Conservation (phyloP, 2,113 vertebrate genomes). For the Oncorhynchus nerka region DNA sequence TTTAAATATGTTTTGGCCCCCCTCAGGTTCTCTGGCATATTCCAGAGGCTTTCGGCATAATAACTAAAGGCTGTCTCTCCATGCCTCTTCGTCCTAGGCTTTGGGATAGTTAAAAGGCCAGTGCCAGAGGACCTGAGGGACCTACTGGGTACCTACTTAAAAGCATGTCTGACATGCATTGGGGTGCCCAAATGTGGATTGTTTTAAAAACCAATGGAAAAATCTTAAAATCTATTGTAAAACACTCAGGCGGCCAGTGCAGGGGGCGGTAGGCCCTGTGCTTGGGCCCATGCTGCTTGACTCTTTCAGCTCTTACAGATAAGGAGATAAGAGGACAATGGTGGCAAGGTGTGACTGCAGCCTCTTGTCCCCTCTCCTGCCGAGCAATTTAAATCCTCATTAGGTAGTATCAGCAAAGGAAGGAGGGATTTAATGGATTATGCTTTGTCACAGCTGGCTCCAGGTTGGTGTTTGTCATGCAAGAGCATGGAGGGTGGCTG, state of each 20-base stretch:
- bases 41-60: too few relatives aligned
- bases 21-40: too few relatives aligned
- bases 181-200: too few relatives aligned
- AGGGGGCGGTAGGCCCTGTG: slow-evolving; percentile 64
- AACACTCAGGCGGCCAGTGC: slow-evolving; percentile 26
- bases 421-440: slow-evolving; percentile 74
- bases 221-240: too few relatives aligned
- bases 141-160: too few relatives aligned
- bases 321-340: slow-evolving; percentile 72
- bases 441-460: slow-evolving; percentile 77
- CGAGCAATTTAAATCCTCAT: slow-evolving; percentile 73
- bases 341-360: slow-evolving; percentile 70
- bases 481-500: slow-evolving; percentile 53
- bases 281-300: slow-evolving; percentile 68
- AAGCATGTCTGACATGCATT: too few relatives aligned
- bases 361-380: slow-evolving; percentile 61
- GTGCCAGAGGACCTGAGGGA: too few relatives aligned
- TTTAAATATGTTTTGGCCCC: too few relatives aligned
- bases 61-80: too few relatives aligned
- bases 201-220: too few relatives aligned
- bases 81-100: too few relatives aligned
- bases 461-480: slow-evolving; percentile 78
- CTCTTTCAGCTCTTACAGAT: slow-evolving; percentile 76
- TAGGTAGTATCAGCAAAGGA: slow-evolving; percentile 77
- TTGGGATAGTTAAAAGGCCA: too few relatives aligned